Evolutionary conservation across 2,888 invertebrate genomes (phyloP).

Genomic region (Pyrocoelia pectoralis): DNA sequence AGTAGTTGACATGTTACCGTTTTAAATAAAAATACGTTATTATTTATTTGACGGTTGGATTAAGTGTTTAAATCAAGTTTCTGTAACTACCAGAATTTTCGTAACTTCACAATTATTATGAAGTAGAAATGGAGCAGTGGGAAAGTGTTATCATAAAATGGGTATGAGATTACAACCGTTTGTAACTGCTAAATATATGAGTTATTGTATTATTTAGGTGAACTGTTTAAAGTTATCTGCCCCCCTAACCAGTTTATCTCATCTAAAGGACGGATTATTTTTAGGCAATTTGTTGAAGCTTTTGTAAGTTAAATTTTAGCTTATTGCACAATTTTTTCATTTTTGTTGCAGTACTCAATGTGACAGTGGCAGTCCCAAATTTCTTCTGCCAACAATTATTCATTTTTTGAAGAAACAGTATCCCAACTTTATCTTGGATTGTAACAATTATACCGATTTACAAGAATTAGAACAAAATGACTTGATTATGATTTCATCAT

Average conservation of each 20-base stretch:
- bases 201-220: conserved; percentile 46
- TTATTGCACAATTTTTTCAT: neutral
- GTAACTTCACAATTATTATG: no score
- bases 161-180: conserved; percentile 43
- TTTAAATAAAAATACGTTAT: no score
- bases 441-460: conserved; percentile 33
- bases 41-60: no score
- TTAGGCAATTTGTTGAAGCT: conserved; percentile 49
- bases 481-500: conserved; percentile 48
- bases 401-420: conserved; percentile 45
- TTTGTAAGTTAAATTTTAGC: conserved; percentile 48
- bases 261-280: conserved; percentile 51
- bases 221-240: conserved; percentile 54
- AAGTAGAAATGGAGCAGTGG: conserved; percentile 41
- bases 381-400: conserved; percentile 2
- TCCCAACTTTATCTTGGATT: conserved; percentile 44
- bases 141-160: conserved; percentile 50
- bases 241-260: conserved; percentile 42
- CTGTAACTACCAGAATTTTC: no score
- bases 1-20: no score
- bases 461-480: conserved; percentile 43
- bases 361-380: neutral
- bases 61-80: no score
- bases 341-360: conserved; percentile 19
- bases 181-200: conserved; percentile 3